Evolutionary conservation across 2,888 invertebrate species (phyloP).

Genomic region (Petrophora chlorosata): DNA sequence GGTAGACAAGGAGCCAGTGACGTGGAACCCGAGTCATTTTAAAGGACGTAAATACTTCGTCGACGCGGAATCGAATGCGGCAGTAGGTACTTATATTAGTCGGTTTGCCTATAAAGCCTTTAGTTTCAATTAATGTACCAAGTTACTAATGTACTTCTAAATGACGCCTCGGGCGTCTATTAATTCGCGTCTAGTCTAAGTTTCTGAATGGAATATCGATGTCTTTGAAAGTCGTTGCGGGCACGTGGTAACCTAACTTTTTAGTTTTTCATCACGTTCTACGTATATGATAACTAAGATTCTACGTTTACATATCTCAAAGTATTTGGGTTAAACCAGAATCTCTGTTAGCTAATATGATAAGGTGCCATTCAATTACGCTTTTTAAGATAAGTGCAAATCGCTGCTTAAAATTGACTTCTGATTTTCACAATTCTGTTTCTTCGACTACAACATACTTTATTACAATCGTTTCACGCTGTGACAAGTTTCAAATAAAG

Average conservation of each 20-base stretch:
- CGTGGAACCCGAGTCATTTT: not conserved
- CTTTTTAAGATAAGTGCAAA: no score
- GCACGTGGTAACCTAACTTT: no score
- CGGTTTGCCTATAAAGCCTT: no score
- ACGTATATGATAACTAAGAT: no score
- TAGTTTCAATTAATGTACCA: not conserved
- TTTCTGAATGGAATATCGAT: not conserved
- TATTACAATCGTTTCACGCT: constrained; percentile 38
- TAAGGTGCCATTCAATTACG: no score
- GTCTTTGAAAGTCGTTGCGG: no score
- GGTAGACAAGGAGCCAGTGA: constrained; percentile 2
- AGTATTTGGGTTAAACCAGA: no score
- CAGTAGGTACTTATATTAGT: no score
- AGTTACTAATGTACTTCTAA: not conserved
- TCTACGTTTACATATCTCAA: no score
- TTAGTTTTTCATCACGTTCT: no score
- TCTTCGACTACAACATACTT: constrained; percentile 26
- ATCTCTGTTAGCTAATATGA: no score
- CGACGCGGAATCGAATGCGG: no score
- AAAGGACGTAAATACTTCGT: not conserved
- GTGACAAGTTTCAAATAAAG: constrained; percentile 40
- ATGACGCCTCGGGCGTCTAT: not conserved
- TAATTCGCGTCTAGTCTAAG: not conserved
- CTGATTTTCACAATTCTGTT: not conserved
- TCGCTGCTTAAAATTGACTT: not conserved